Percentiles rank a stretch among this genome's conserved stretches.
These are phyloP conservation scores for Tolypeutes matacus DNA, from an alignment of 2,797 vertebrate species.

Conservation along the genomic window DNA sequence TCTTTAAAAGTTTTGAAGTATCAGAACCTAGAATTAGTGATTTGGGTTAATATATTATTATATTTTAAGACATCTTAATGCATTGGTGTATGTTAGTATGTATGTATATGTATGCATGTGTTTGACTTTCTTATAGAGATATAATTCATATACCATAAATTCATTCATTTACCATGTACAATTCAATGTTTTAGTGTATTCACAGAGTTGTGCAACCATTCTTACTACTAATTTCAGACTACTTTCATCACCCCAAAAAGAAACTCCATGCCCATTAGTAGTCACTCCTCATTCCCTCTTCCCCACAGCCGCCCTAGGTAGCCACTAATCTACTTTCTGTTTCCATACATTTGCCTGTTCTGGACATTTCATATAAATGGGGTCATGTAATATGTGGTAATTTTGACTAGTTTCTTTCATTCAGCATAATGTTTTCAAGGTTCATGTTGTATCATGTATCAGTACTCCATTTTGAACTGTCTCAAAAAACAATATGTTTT, in stretches of 20 bases:
- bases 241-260: background rate
- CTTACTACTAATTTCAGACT: background rate
- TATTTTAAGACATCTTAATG: conserved; percentile 18
- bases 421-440: conserved; percentile 33
- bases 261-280: background rate
- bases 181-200: background rate
- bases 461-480: conserved; percentile 33
- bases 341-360: background rate
- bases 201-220: background rate
- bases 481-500: background rate
- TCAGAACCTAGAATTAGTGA: conserved; percentile 31
- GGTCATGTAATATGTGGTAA: background rate
- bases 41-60: background rate
- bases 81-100: background rate
- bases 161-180: background rate
- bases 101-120: background rate
- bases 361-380: background rate
- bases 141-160: background rate
- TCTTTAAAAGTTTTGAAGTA: background rate
- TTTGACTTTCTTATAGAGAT: background rate
- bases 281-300: background rate
- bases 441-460: background rate
- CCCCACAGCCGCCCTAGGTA: background rate
- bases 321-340: background rate
- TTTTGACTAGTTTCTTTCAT: conserved; percentile 27